Conservation (phyloP, 2,888 invertebrate species). For the Tetramorium bicarinatum region DNA sequence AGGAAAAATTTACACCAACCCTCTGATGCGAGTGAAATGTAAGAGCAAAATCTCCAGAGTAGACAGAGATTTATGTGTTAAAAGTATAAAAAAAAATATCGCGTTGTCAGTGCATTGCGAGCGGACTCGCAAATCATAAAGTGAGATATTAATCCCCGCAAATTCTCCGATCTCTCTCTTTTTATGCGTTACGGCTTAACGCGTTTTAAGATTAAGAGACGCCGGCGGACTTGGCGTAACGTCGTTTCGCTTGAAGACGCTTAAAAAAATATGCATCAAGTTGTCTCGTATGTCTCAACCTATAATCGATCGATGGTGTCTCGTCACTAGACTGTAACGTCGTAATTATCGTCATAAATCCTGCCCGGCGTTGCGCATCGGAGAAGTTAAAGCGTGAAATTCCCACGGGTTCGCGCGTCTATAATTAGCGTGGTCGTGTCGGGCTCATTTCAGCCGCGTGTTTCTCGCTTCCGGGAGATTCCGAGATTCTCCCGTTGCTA, state of each 20-base stretch:
- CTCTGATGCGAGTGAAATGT: background rate
- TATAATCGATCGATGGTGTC: constrained; percentile 62
- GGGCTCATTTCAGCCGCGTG: constrained; percentile 6
- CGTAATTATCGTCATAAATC: constrained; percentile 70
- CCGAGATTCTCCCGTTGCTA: constrained; percentile 2
- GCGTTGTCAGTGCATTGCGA: background rate
- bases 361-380: constrained; percentile 8
- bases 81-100: background rate
- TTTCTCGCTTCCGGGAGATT: background rate
- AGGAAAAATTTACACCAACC: background rate
- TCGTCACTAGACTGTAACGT: constrained; percentile 40
- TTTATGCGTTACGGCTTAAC: background rate
- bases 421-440: constrained; percentile 47
- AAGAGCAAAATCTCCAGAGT: background rate
- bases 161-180: background rate
- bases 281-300: constrained; percentile 18
- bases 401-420: constrained; percentile 4
- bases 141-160: background rate
- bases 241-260: background rate
- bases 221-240: background rate
- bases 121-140: background rate
- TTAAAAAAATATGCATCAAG: too few relatives aligned
- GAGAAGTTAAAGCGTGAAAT: constrained; percentile 21
- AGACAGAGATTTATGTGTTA: background rate
- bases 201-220: constrained; percentile 1